These are phyloP conservation scores for Pogonomyrmex californicus DNA, from an alignment of 1,140 invertebrate species.

Conservation along the genomic window DNA sequence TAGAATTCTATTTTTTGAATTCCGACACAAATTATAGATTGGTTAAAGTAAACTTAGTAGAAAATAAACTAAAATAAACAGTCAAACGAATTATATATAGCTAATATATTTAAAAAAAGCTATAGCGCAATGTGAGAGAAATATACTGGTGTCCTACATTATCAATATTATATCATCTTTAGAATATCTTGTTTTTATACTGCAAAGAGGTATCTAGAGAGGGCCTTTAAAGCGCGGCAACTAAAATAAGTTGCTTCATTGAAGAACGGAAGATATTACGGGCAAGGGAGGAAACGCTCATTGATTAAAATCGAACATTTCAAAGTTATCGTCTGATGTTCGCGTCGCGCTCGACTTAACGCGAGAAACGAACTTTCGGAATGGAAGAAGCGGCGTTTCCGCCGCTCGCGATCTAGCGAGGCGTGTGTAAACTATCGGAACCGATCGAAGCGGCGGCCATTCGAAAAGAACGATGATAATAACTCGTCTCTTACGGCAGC, in stretches of 20 bases:
- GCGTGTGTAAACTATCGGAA: conserved; percentile 52
- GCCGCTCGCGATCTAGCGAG: conserved; percentile 15
- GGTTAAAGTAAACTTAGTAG: neutral
- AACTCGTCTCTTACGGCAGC: conserved; percentile 59
- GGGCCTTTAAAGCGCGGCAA: neutral
- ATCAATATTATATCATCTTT: neutral
- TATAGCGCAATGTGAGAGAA: neutral
- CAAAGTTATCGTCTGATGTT: conserved; percentile 51
- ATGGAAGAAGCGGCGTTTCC: conserved; percentile 34
- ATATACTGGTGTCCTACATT: neutral
- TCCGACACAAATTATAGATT: neutral
- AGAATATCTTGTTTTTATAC: neutral
- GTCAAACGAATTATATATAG: neutral
- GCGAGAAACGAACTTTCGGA: conserved; percentile 50
- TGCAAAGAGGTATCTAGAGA: neutral
- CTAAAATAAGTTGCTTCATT: conserved; percentile 21
- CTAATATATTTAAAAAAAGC: conserved; percentile 4
- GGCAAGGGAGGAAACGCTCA: neutral
- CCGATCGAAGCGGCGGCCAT: conserved; percentile 38
- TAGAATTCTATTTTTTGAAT: neutral
- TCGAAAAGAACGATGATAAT: conserved; percentile 36
- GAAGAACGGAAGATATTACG: neutral
- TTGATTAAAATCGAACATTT: conserved; percentile 55
- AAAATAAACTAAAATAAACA: neutral
- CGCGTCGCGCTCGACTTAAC: conserved; percentile 39